Evolutionary conservation across 2,113 vertebrate genomes (phyloP), one percentile per base, ranked within the genome.

Genomic region (Motacilla alba): DNA sequence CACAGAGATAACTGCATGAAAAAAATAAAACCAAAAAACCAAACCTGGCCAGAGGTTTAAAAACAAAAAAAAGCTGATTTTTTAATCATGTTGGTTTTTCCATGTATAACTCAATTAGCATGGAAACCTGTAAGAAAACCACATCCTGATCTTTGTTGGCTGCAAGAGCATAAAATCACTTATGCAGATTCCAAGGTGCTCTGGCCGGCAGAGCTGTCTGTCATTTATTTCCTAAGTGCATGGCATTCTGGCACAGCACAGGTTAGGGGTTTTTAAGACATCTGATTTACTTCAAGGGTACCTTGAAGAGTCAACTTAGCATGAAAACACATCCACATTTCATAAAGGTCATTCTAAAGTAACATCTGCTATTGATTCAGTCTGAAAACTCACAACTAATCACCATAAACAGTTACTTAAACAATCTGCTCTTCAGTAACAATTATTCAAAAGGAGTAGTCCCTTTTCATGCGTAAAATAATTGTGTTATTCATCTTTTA

Each of bases 331-430:
- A 90, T 20, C 49, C 86, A 92, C 37, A 5, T 93, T 83, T 93
- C 53, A 28, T 31, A 80, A 81, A 96, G 85, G 80, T 91, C 85
- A 90, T 64, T 83, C 81, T 39, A 50, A 80, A 94, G 76, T 44
- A 94, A 96, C 94, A 96, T 96, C 94, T 96, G 96, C 67, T 88
- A 37, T 69, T 88, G 64, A 96, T 95, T 96, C 72, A 11, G 26
- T 9, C 63, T 56, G 80, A 94, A 93, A 87, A 83, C 39, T 92
- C 68, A 30, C 35, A 90, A 89, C 69, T 93, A 94, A 86, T 95
- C 93, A 90, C 60, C 59, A 37, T 79, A 94, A 95, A 89, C 55
- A 90, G 88, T 92, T 74, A 83, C 47, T 88, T 93, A 82, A 94
- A 86, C 68, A 87, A 83, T 84, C 69, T 86, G 62, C 69, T 55